Evolutionary conservation across 2,888 invertebrate species (phyloP), one percentile per base, ranked within the genome.

Genomic region (Ophion ellenae): DNA sequence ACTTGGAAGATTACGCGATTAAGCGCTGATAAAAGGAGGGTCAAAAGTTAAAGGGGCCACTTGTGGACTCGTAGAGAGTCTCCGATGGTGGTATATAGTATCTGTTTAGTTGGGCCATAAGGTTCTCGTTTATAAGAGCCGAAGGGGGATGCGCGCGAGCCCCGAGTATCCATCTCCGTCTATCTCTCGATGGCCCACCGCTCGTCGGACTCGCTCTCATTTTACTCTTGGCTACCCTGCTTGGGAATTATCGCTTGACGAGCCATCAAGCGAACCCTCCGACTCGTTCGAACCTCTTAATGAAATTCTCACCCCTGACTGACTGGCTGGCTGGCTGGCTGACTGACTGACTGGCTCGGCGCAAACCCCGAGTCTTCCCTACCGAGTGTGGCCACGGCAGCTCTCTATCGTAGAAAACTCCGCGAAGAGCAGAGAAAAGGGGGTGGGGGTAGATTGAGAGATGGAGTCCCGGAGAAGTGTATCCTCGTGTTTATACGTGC

Each of bases 21-120:
- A 94, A 93, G 92, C 90, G 90, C 90, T 91, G 92, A 93, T 92
- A 92, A 91, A 90, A 90, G 90, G 91, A 93, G 84, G 94, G 93
- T 94, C 94, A 93, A 92, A 94, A 94, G 94, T 94, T 94, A 94
- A 94, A 94, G 94, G 53, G 94, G 94, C 94, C 94, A 94, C 94
- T 94, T 94, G 94, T 94, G 93, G 94, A 93, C 94, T 92, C 91
- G 90, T 89, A 90, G 91, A 47, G 63, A 74, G 20, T 63, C 71
- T 73, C 17, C 67, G 59, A 81, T 64, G 83, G 74, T 80, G 76
- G 80, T 79, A 77, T 81, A 83, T 90, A 92, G 93, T 94, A 94
- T 94, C 94, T 94, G 92, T 94, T 94, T 94, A 94, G 94, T 93
- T 92, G 93, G 92, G 90, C 93, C 92, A 93, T 94, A 94, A 94